These are phyloP conservation scores for Gonocerus acuteangulatus DNA, from an alignment of 2,888 invertebrate genomes.

Conservation along the genomic window DNA sequence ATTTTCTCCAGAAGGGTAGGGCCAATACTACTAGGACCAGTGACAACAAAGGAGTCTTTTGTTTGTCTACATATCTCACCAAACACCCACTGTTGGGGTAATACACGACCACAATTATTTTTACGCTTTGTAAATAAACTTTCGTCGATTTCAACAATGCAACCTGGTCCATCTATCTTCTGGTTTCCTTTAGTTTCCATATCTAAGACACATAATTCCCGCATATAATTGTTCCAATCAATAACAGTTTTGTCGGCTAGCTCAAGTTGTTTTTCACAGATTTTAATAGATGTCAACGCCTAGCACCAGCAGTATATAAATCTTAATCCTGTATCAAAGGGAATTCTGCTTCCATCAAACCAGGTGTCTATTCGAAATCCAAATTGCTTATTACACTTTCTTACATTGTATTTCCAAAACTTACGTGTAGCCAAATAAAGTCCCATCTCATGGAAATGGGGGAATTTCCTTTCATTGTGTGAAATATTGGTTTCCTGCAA, in stretches of 20 bases:
- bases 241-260: conserved; percentile 17
- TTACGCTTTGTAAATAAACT: conserved; percentile 19
- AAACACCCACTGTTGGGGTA: conserved; percentile 17
- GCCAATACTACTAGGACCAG: conserved; percentile 5
- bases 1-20: not conserved
- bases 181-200: not conserved
- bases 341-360: conserved; percentile 10
- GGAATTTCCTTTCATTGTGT: not conserved
- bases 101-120: conserved; percentile 8
- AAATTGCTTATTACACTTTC: not conserved
- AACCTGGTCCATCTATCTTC: conserved; percentile 16
- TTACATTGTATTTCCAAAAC: not conserved
- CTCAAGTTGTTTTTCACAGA: conserved; percentile 11
- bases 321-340: conserved; percentile 2
- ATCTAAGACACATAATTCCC: conserved; percentile 16
- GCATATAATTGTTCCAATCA: conserved; percentile 27
- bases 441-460: not conserved
- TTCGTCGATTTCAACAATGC: conserved; percentile 26
- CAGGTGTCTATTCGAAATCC: conserved; percentile 6
- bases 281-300: conserved; percentile 11
- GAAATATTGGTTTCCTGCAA: not conserved
- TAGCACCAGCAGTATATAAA: conserved; percentile 27
- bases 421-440: not conserved
- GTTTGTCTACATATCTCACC: not conserved
- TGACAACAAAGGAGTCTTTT: not conserved